Evolutionary conservation across 2,888 invertebrate species (phyloP).

Genomic region (Notodonta ziczac): DNA sequence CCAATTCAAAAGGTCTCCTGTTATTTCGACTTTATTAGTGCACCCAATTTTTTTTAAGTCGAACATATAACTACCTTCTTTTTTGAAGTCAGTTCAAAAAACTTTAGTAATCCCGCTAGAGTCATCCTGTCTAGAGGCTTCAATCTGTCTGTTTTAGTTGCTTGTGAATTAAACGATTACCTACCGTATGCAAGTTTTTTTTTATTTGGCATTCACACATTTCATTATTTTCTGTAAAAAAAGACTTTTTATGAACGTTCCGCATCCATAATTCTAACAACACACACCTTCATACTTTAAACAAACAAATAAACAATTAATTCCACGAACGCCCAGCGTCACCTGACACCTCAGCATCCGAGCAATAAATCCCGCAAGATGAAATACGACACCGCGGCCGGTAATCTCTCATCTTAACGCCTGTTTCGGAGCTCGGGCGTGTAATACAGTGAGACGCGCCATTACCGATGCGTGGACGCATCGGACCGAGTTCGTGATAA

Average conservation of each 20-base stretch:
- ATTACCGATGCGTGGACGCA: neutral
- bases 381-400: constrained; percentile 53
- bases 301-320: constrained; percentile 8
- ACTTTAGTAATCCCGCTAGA: too few species aligned
- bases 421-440: constrained; percentile 51
- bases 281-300: neutral
- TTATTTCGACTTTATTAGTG: too few species aligned
- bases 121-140: too few species aligned
- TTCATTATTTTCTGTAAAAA: too few species aligned
- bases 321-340: constrained; percentile 10
- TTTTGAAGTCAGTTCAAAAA: too few species aligned
- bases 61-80: too few species aligned
- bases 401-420: constrained; percentile 71
- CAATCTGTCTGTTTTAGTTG: too few species aligned
- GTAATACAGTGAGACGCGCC: constrained; percentile 33
- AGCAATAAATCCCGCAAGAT: constrained; percentile 58
- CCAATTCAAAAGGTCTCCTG: too few species aligned
- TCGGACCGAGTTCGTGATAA: constrained; percentile 1
- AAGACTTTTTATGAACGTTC: neutral
- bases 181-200: too few species aligned
- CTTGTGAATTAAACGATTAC: too few species aligned
- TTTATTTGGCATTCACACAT: too few species aligned
- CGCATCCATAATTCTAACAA: neutral
- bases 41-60: too few species aligned
- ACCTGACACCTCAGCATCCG: constrained; percentile 17